phyloP scores from a whole-genome alignment of 2,113 vertebrate species.

The Amblyopsis rosae region DNA sequence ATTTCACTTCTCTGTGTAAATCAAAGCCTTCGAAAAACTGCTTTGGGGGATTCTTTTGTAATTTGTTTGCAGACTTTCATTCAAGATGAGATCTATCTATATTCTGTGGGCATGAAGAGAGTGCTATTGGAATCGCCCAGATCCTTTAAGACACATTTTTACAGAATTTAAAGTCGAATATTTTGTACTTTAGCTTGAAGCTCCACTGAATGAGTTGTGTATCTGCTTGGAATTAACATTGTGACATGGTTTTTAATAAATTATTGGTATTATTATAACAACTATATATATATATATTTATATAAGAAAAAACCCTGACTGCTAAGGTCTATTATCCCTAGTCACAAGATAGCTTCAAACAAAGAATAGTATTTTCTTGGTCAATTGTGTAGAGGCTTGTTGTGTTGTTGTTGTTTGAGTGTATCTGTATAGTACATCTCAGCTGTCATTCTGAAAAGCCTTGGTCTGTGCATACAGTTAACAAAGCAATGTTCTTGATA shows the following conservation, averaged over 20 bases:
- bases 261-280: slow-evolving; percentile 23
- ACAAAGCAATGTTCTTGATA: slow-evolving; percentile 59
- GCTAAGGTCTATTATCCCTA: neutral
- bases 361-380: slow-evolving; percentile 2
- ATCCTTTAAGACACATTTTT: too few relatives aligned
- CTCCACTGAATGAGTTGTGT: slow-evolving; percentile 14
- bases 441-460: slow-evolving; percentile 43
- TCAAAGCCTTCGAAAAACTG: slow-evolving; percentile 58
- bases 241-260: slow-evolving; percentile 38
- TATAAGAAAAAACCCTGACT: neutral
- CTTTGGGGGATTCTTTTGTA: slow-evolving; percentile 75
- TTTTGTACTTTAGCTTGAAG: too few relatives aligned
- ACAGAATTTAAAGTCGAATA: too few relatives aligned
- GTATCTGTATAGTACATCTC: slow-evolving; percentile 2
- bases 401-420: slow-evolving; percentile 8
- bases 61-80: slow-evolving; percentile 77
- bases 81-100: slow-evolving; percentile 71
- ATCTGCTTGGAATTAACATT: slow-evolving; percentile 37
- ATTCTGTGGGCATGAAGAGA: slow-evolving; percentile 69
- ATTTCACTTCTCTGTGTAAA: slow-evolving; percentile 37
- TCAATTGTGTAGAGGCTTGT: neutral
- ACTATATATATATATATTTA: slow-evolving; percentile 25
- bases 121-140: too few relatives aligned
- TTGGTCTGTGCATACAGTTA: slow-evolving; percentile 40
- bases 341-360: neutral